These are phyloP conservation scores for Drosophila hamatofila DNA, from an alignment of 2,888 invertebrate species.

Conservation along the genomic window DNA sequence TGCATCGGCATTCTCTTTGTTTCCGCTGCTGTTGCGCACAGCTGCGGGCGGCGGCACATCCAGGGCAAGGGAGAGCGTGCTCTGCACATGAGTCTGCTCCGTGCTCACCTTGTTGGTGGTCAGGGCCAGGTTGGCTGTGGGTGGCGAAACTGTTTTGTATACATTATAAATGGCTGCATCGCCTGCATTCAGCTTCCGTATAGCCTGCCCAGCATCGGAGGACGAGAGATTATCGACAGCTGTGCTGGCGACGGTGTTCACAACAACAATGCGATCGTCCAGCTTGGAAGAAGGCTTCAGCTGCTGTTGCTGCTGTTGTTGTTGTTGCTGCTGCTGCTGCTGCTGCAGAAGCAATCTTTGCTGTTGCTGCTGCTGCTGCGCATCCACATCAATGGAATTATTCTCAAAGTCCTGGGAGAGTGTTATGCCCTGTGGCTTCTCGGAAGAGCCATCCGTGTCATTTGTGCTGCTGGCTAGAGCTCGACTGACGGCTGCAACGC, in stretches of 20 bases:
- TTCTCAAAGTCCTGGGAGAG: conserved; percentile 84
- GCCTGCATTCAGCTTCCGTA: conserved; percentile 68
- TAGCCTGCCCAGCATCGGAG: conserved; percentile 60
- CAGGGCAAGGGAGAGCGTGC: conserved; percentile 56
- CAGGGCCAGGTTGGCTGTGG: conserved; percentile 72
- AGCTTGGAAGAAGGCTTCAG: conserved; percentile 57
- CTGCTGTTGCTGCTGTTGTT: conserved; percentile 39
- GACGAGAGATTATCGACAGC: conserved; percentile 58
- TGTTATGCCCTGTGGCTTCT: conserved; percentile 77
- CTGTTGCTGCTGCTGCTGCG: conserved; percentile 53
- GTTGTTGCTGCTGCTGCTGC: conserved; percentile 27
- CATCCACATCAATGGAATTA: conserved; percentile 84
- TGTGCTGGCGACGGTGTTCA: conserved; percentile 71
- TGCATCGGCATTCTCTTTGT: conserved; percentile 71
- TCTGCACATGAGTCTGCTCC: conserved; percentile 55
- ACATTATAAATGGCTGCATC: conserved; percentile 78
- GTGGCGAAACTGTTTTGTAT: conserved; percentile 80
- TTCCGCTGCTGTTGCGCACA: conserved; percentile 74
- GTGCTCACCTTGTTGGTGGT: conserved; percentile 78
- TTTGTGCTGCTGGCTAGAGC: conserved; percentile 22
- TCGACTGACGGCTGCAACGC: conserved; percentile 31
- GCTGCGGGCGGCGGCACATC: conserved; percentile 67
- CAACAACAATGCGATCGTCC: conserved; percentile 64
- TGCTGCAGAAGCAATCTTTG: conserved; percentile 19
- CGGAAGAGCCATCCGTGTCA: conserved; percentile 70